Evolutionary conservation across 2,797 vertebrate species (phyloP).

Genomic region (Cheirogaleus major): DNA sequence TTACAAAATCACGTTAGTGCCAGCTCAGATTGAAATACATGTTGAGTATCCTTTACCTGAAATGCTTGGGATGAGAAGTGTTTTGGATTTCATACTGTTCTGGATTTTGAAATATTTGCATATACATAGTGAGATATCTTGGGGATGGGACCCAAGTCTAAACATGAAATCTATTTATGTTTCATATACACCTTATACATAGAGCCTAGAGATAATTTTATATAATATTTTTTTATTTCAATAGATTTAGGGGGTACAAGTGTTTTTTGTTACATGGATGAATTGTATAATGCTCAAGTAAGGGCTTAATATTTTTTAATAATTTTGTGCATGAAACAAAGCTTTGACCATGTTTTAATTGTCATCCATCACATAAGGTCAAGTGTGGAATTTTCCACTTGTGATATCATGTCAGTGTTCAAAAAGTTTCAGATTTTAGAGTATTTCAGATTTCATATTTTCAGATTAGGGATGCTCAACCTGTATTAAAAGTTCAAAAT

Average conservation of each 20-base stretch:
- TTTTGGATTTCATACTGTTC: background rate
- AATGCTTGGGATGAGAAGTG: background rate
- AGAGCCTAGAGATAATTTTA: background rate
- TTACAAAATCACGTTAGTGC: background rate
- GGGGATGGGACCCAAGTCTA: background rate
- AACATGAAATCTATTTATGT: background rate
- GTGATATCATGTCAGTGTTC: background rate
- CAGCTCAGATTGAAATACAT: background rate
- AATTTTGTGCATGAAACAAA: background rate
- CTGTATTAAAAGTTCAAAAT: constrained; percentile 28
- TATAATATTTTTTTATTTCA: background rate
- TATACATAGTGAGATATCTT: background rate
- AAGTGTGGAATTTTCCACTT: background rate
- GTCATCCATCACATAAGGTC: background rate
- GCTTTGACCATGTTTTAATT: background rate
- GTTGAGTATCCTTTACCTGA: background rate
- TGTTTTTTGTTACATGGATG: background rate
- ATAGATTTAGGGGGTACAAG: background rate
- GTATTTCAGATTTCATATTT: background rate
- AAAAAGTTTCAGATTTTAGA: background rate
- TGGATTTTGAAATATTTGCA: background rate
- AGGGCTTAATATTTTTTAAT: background rate
- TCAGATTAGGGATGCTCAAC: background rate
- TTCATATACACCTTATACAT: background rate
- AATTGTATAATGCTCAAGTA: background rate